Percentiles rank a stretch among this genome's conserved stretches.
These are phyloP conservation scores for Heliocidaris tuberculata DNA, from an alignment of 35 echinoderm and acorn worm species.

Conservation along the genomic window DNA sequence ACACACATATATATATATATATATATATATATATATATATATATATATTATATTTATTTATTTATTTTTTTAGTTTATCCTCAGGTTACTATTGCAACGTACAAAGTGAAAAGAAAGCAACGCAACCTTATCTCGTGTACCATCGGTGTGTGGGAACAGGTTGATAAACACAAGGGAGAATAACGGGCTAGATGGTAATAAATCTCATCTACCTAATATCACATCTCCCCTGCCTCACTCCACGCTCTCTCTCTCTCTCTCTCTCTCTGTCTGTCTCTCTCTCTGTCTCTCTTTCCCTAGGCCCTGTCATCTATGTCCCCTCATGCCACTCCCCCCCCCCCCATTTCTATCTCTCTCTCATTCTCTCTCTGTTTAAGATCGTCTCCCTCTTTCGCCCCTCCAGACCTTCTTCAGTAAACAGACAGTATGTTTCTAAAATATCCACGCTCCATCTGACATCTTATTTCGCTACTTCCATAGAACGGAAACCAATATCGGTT, in stretches of 20 bases:
- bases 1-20: too few relatives aligned
- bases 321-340: too few relatives aligned
- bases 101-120: background rate
- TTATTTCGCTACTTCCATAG: background rate
- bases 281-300: background rate
- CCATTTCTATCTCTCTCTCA: background rate
- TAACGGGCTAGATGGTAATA: background rate
- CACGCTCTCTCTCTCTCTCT: background rate
- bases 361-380: background rate
- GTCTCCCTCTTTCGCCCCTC: background rate
- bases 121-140: background rate
- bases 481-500: slow-evolving; percentile 2
- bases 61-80: background rate
- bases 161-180: background rate
- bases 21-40: too few relatives aligned
- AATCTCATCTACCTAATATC: slow-evolving; percentile 3
- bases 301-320: too few relatives aligned
- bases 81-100: background rate
- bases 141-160: background rate
- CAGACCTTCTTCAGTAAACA: background rate
- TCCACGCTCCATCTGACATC: background rate
- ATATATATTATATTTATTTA: too few relatives aligned
- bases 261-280: background rate
- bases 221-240: background rate
- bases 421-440: background rate